Base-by-base conservation (phyloP, 2,888 invertebrate genomes). In the Aphidius colemani region DNA sequence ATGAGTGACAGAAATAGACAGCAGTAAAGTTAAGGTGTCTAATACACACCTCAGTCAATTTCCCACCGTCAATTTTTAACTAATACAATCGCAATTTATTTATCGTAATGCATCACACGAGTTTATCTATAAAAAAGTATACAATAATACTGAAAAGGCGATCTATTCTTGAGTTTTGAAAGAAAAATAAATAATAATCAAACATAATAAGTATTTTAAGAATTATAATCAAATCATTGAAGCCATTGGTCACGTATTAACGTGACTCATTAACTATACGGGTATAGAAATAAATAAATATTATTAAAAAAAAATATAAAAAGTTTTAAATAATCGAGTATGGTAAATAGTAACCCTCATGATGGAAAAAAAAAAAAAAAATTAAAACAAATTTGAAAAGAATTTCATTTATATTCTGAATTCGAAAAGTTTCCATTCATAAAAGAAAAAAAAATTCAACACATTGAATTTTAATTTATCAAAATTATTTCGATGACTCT, bases 101-200 rank as follows among this genome's bases (percentile, higher is more conserved):
- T n/a, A 58, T 58, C 57, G 53, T 53, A 41, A 65, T 65, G 61
- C 65, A 30, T 30, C 60, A 46, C 50, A 61, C 65, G 76, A 72
- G 74, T 74, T 71, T 72, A 74, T 75, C 75, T 76, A 57, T 56
- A 63, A 77, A 78, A 75, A 77, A 76, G 13, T 18, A 18, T 18
- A 76, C 76, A 78, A 78, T 76, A 74, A 61, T 53, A 44, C 45
- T 41, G 18, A 13, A n/a, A n/a, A n/a, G n/a, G n/a, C n/a, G n/a
- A n/a, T n/a, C n/a, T n/a, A n/a, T n/a, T n/a, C n/a, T n/a, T n/a
- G n/a, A n/a, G n/a, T n/a, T n/a, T n/a, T n/a, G n/a, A 43, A 18
- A 60, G 18, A 51, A 43, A 44, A 13, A 51, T 60, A 13, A 53
- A 60, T 44, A 18, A 49, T 13, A n/a, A 49, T 2, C 13, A 18